phyloP scores from a whole-genome alignment of 2,888 invertebrate genomes.

The Cryptops parisi region DNA sequence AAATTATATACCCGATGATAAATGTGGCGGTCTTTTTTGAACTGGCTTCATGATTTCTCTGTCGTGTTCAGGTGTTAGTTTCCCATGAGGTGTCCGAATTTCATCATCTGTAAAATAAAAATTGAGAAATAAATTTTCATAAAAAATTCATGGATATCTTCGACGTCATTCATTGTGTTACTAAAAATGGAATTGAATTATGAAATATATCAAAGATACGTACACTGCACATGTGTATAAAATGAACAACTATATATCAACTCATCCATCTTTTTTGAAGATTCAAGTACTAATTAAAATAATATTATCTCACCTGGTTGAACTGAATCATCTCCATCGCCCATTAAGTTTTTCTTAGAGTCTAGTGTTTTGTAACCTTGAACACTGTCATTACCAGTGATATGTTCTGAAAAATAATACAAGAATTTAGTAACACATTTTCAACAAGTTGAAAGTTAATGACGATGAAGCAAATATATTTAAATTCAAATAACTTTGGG shows the following conservation, averaged over 20 bases:
- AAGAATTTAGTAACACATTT: no score
- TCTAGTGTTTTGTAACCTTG: conserved; percentile 16
- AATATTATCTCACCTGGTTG: conserved; percentile 13
- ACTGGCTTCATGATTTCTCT: conserved; percentile 15
- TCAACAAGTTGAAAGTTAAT: no score
- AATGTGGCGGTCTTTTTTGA: conserved; percentile 12
- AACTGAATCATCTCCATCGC: conserved; percentile 9
- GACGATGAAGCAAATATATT: no score
- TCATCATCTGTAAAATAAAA: conserved; percentile 6
- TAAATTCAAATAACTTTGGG: no score
- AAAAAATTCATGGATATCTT: not conserved
- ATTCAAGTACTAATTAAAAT: not conserved
- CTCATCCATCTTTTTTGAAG: no score
- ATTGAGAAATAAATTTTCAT: not conserved
- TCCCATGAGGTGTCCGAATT: conserved; percentile 10
- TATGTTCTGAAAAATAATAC: conserved; percentile 14
- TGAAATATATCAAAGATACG: not conserved
- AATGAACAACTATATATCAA: no score
- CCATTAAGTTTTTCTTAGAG: conserved; percentile 16
- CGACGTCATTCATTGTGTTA: not conserved
- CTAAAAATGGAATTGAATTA: not conserved
- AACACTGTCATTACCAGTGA: conserved; percentile 15
- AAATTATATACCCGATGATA: conserved; percentile 7
- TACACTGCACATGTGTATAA: no score
- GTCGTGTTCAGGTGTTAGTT: conserved; percentile 11